Conservation (phyloP, 2,797 vertebrate species). For the Pteronotus mesoamericanus region DNA sequence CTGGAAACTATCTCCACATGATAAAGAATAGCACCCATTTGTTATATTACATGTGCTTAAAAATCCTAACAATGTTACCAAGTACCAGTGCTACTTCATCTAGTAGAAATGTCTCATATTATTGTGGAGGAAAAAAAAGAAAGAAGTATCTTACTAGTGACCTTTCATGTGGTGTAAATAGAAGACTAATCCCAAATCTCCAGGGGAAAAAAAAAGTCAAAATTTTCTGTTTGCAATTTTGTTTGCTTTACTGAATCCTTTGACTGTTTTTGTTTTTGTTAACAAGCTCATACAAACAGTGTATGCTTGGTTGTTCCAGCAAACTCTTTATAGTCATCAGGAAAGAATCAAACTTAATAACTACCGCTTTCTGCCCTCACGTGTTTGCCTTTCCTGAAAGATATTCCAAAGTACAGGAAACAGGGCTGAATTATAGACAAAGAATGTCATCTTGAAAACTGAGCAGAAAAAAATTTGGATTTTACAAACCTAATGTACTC, state of each 20-base stretch:
- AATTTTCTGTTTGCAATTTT: background rate
- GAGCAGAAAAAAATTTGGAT: background rate
- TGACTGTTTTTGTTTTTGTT: background rate
- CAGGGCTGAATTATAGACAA: background rate
- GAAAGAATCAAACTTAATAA: constrained; percentile 32
- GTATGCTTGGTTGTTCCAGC: background rate
- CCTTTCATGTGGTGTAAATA: background rate
- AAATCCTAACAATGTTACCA: background rate
- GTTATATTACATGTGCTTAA: background rate
- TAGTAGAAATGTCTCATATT: background rate
- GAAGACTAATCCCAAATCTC: background rate
- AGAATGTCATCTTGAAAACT: constrained; percentile 8
- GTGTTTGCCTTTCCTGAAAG: background rate
- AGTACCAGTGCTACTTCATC: background rate
- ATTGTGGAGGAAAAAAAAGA: background rate
- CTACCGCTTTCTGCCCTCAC: background rate
- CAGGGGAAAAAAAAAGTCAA: background rate
- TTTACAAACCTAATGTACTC: background rate
- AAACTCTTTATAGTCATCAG: constrained; percentile 20
- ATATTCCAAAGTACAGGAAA: constrained; percentile 1
- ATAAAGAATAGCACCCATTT: background rate
- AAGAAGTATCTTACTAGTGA: background rate
- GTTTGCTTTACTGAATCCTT: constrained; percentile 36
- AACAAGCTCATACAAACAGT: constrained; percentile 31
- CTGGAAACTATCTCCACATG: background rate